Base-by-base conservation (phyloP, 2,113 vertebrate species). In the Xyliphius kryptos region DNA sequence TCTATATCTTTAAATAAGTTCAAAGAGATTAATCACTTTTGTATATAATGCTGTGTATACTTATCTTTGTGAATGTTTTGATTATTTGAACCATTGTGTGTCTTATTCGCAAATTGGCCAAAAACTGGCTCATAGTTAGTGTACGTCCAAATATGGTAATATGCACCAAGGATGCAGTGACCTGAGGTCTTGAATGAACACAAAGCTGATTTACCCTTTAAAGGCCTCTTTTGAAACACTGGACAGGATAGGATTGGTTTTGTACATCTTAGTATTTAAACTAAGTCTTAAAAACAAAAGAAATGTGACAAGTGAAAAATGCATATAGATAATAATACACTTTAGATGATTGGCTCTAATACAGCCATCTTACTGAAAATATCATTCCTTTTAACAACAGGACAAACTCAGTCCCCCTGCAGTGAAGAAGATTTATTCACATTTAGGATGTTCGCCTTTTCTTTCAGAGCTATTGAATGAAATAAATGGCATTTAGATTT, bases 331-430 rank as follows among this genome's bases (percentile, higher is more conserved):
- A 32, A 32, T 32, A 32, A 32, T 32, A 32, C 26, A 59, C 68
- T 5, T 67, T 15, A 76, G 74, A 74, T 72, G 69, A 49, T 19
- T 40, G 14, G 17, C 17, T 15, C 36, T 22, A 47, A 5, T 54
- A 21, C 50, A 32, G 7, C 17, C 9, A 13, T 63, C 12, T 44
- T 36, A 46, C 11, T 55, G 16, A 55, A n/a, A 32, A n/a, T 47
- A 16, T 21, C 15, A 65, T 56, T 19, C 46, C 36, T 63, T 63
- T 59, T 21, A 9, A 14, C 37, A 32, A 5, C 48, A 2, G 6
- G 22, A 41, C 36, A 67, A 56, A 61, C 46, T 56, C 9, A 62
- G 58, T 50, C 32, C 20, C 36, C 59, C 36, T 54, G 52, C 52
- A 10, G 59, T 51, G 46, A 62, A 43, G 19, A 54, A 50, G 19